Base-by-base conservation (phyloP, 2,113 vertebrate species). In the Brevimyrus niger region DNA sequence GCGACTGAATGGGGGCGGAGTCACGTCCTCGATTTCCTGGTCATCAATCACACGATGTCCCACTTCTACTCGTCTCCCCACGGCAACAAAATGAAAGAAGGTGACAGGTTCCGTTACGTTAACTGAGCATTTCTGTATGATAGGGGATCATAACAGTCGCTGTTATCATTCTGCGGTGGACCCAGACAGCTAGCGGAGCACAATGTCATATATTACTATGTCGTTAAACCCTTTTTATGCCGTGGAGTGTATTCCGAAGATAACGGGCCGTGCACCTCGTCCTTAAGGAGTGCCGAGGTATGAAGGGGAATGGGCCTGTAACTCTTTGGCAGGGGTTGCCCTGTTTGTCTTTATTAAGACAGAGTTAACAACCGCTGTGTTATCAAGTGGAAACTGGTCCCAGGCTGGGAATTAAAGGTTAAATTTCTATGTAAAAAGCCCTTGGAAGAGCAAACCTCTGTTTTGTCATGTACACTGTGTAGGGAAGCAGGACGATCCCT, bases 311-410 rank as follows among this genome's bases (percentile, higher is more conserved):
- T 19, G 15, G 13, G 2, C 1, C 8, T 3, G 27, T 53, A 31
- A 31, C 11, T 2, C 23, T 87, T 9, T 44, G 55, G 23, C 55
- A 27, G 87, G 53, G 19, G 17, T 3, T 21, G 47, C 88, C 61
- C 13, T 65, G 46, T 55, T 85, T 53, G 53, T 44, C 76, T 38
- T 85, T 46, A 84, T 89, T 44, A 89, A 58, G 88, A 42, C 44
- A 9, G 73, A 83, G n/a, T 83, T 83, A 84, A 89, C 42, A 19
- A 82, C 13, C 9, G 23, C 31, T 6, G 31, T 51, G 48, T 51
- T 80, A 50, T 55, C 44, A 9, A 58, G 19, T 48, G n/a, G 88
- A 42, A 73, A 48, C 87, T 17, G 73, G 21, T 48, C 31, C 8
- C 46, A 42, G n/a, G 42, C 31, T 53, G 73, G 7, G 27, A 83